phyloP scores from a whole-genome alignment of 2,888 invertebrate genomes.

The Mesorhabditis spiculigera region DNA sequence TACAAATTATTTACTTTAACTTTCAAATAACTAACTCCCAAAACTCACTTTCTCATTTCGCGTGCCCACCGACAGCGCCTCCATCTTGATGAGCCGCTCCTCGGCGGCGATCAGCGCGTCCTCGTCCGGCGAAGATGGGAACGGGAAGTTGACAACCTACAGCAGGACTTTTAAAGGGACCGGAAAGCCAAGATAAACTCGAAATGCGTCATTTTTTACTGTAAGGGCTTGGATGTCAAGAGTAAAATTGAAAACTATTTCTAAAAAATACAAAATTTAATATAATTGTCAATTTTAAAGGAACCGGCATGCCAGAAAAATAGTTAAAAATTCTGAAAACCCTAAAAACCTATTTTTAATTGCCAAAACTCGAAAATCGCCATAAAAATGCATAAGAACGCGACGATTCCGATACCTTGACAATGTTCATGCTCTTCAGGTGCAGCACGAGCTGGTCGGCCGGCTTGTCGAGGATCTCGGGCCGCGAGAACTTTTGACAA shows the following conservation, averaged over 20 bases:
- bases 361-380: too few relatives aligned
- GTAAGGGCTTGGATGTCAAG: too few relatives aligned
- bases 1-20: not conserved
- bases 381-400: not conserved
- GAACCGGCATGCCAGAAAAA: too few relatives aligned
- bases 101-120: constrained; percentile 77
- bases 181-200: too few relatives aligned
- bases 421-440: constrained; percentile 88
- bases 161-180: constrained; percentile 66
- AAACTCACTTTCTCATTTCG: constrained; percentile 16
- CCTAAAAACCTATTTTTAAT: too few relatives aligned
- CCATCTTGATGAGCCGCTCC: constrained; percentile 68
- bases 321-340: too few relatives aligned
- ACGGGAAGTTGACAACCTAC: constrained; percentile 87
- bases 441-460: constrained; percentile 89
- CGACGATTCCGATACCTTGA: constrained; percentile 67
- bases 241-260: too few relatives aligned
- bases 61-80: constrained; percentile 69
- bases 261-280: too few relatives aligned
- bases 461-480: constrained; percentile 86
- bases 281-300: too few relatives aligned
- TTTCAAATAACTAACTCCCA: constrained; percentile 3
- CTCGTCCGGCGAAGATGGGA: constrained; percentile 83
- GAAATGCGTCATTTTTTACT: too few relatives aligned
- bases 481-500: constrained; percentile 75